Percentiles rank a stretch among this genome's conserved stretches.
Conservation (phyloP, 1,140 invertebrate species). For the Drosophila nigromelanica region DNA sequence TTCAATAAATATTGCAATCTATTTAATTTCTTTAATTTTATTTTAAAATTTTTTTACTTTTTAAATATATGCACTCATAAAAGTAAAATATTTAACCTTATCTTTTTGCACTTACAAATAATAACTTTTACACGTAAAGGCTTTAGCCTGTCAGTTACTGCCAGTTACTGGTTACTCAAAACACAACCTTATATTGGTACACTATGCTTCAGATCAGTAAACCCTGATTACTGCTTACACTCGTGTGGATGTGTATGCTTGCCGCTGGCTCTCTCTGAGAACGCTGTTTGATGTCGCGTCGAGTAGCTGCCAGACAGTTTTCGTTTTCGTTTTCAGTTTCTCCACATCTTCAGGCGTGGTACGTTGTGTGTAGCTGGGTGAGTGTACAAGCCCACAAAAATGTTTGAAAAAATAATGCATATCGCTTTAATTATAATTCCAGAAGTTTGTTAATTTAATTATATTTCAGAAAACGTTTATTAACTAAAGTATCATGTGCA, state of each 20-base stretch:
- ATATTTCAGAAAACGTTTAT: constrained; percentile 23
- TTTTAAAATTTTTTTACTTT: too few relatives aligned
- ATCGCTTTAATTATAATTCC: background rate
- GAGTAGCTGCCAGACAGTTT: constrained; percentile 23
- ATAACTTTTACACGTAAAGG: too few relatives aligned
- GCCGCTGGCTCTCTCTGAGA: constrained; percentile 12
- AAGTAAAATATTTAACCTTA: too few relatives aligned
- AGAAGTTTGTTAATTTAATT: constrained; percentile 18
- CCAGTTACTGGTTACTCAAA: too few relatives aligned
- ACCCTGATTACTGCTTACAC: background rate
- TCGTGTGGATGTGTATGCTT: background rate
- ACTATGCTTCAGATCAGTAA: constrained; percentile 15
- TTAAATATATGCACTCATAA: too few relatives aligned
- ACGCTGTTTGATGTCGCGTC: constrained; percentile 15
- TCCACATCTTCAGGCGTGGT: constrained; percentile 36
- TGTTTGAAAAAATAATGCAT: background rate
- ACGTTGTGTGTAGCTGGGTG: constrained; percentile 11
- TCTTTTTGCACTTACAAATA: too few relatives aligned
- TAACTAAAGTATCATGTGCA: constrained; percentile 63
- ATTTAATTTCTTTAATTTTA: too few relatives aligned
- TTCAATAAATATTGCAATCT: too few relatives aligned
- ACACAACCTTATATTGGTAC: background rate
- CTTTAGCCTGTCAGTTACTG: too few relatives aligned
- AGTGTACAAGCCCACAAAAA: background rate
- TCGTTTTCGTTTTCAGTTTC: constrained; percentile 38